Evolutionary conservation across 1,140 invertebrate species (phyloP), one percentile per base, ranked within the genome.

Genomic region (honey bee (Apis mellifera)): DNA sequence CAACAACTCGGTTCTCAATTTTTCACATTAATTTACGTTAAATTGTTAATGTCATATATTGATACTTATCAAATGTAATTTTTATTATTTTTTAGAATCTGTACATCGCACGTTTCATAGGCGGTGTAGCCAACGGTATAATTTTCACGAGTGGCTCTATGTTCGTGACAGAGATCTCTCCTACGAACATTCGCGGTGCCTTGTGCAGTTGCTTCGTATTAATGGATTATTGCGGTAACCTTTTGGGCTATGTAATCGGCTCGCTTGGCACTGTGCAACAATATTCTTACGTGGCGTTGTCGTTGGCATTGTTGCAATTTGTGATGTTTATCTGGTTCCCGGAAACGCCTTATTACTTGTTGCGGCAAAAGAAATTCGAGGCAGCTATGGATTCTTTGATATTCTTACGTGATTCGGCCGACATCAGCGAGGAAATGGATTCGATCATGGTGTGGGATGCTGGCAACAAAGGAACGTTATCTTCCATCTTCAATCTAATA

Each of bases 171-270:
- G 95, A 96, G 94, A 94, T 96, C 78, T 92, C 96, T 83, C 94
- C 95, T 60, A 91, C 95, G 88, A 93, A 95, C 73, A 94, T 96
- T 23, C 91, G 96, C 26, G 96, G 96, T 1, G 93, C 95, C 13
- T 94, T 96, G 90, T 95, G 95, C 0, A 95, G 95, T 21, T 94
- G 95, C n/a, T 95, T 96, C 69, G 95, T 96, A 76, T 94, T 96
- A 48, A 68, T 79, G 64, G 32, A 71, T 57, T 83, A 65, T 19
- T 65, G 96, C 62, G 96, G 96, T 21, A 96, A 96, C 88, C 92
- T 97, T 42, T 92, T 95, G 19, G 95, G 95, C 59, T 96, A 96
- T 91, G 94, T 95, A 70, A 92, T 96, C 32, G 96, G 96, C 15
- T 93, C 95, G 3, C 95, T 94, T 83, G 92, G 95, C 13, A 95